Conservation (phyloP, 1,140 invertebrate genomes). For the Heliconius hewitsoni region DNA sequence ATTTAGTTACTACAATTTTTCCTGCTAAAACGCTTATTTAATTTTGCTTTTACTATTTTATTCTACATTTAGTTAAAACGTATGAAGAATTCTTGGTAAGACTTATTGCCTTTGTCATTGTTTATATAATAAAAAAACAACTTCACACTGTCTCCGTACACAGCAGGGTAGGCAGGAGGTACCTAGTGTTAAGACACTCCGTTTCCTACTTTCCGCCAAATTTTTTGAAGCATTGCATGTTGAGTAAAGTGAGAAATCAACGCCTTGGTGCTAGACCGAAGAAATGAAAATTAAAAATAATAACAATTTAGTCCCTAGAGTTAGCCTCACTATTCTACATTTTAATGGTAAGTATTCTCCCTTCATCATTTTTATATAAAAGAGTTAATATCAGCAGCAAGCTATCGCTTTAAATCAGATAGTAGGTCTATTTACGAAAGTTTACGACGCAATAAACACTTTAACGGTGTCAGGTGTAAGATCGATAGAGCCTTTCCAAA, state of each 20-base stretch:
- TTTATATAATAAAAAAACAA: too few relatives aligned
- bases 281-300: too few relatives aligned
- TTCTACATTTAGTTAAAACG: neutral
- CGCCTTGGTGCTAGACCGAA: too few relatives aligned
- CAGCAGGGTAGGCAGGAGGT: too few relatives aligned
- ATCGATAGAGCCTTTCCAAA: constrained; percentile 58
- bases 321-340: too few relatives aligned
- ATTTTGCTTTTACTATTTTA: neutral
- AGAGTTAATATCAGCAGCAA: constrained; percentile 10
- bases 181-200: too few relatives aligned
- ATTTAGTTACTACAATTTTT: constrained; percentile 6
- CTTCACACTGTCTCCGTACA: too few relatives aligned
- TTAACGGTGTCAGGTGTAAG: constrained; percentile 57
- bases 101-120: too few relatives aligned
- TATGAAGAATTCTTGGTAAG: neutral
- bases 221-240: too few relatives aligned
- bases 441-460: constrained; percentile 48
- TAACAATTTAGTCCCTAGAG: too few relatives aligned
- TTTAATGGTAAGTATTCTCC: neutral
- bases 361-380: neutral
- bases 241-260: too few relatives aligned
- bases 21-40: neutral
- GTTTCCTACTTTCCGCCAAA: too few relatives aligned
- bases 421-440: constrained; percentile 34
- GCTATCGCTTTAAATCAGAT: constrained; percentile 26